Evolutionary conservation across 2,797 vertebrate species (phyloP).

Genomic region (Tragopan temminckii): DNA sequence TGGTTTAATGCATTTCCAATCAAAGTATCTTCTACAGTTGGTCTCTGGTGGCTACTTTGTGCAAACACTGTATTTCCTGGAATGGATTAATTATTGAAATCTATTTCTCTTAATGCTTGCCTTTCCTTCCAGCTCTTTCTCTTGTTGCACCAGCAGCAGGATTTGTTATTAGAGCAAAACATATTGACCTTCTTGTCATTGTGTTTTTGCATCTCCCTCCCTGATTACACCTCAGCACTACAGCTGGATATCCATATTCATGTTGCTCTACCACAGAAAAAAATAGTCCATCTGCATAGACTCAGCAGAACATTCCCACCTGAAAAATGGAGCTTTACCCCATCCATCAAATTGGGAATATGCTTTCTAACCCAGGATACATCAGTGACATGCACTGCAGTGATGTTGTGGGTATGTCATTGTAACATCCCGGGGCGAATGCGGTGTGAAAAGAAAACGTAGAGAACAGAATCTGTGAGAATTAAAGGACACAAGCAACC

Average conservation of each 20-base stretch:
- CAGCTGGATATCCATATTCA: conserved; percentile 72
- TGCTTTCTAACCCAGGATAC: not conserved
- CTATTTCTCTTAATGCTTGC: not conserved
- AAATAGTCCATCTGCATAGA: conserved; percentile 18
- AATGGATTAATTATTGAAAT: conserved; percentile 37
- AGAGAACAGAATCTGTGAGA: not conserved
- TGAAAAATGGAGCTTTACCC: not conserved
- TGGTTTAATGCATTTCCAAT: conserved; percentile 3
- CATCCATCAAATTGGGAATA: not conserved
- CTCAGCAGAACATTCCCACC: not conserved
- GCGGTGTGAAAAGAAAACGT: not conserved
- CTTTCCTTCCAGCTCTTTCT: not conserved
- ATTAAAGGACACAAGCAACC: not conserved
- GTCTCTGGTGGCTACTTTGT: not conserved
- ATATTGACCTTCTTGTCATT: conserved; percentile 52
- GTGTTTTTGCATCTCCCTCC: conserved; percentile 48
- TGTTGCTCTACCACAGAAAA: conserved; percentile 17
- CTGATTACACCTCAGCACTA: conserved; percentile 43
- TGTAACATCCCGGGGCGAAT: not conserved
- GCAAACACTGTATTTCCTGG: conserved; percentile 9
- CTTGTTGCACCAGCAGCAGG: not conserved
- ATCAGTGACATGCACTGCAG: accelerated
- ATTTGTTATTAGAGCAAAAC: conserved; percentile 34
- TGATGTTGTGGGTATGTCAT: not conserved
- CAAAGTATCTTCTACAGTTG: not conserved